Evolutionary conservation across 2,113 vertebrate species (phyloP).

Genomic region (Girardinichthys multiradiatus): DNA sequence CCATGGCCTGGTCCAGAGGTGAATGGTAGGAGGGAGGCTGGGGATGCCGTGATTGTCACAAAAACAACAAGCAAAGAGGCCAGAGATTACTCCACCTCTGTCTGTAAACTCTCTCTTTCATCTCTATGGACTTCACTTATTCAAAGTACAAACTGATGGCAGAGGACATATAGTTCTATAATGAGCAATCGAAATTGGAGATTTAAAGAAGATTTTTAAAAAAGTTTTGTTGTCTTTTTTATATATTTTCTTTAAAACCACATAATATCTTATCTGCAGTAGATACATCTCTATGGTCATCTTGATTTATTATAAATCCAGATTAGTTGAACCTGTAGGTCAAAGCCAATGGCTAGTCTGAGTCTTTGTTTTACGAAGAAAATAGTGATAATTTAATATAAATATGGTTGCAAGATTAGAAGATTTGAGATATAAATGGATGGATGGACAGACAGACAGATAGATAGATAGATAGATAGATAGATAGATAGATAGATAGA

Average conservation of each 20-base stretch:
- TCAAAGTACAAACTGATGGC: neutral
- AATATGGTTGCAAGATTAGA: too few species aligned
- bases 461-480: too few species aligned
- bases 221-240: neutral
- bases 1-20: constrained; percentile 63
- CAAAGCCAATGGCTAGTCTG: neutral
- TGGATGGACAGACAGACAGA: too few species aligned
- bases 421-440: too few species aligned
- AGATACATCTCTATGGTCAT: neutral
- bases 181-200: neutral
- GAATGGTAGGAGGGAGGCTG: constrained; percentile 38
- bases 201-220: neutral
- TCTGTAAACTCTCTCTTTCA: constrained; percentile 6
- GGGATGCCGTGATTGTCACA: constrained; percentile 43
- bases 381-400: too few species aligned
- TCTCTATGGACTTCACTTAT: constrained; percentile 7
- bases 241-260: neutral
- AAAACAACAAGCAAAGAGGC: constrained; percentile 66
- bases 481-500: too few species aligned
- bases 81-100: constrained; percentile 15
- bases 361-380: too few species aligned
- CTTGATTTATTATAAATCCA: neutral
- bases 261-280: too few species aligned
- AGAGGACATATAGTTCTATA: neutral
- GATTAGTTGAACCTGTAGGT: neutral